Evolutionary conservation across 2,888 invertebrate species (phyloP), one percentile per base, ranked within the genome.

Genomic region (Pseudococcus viburni): DNA sequence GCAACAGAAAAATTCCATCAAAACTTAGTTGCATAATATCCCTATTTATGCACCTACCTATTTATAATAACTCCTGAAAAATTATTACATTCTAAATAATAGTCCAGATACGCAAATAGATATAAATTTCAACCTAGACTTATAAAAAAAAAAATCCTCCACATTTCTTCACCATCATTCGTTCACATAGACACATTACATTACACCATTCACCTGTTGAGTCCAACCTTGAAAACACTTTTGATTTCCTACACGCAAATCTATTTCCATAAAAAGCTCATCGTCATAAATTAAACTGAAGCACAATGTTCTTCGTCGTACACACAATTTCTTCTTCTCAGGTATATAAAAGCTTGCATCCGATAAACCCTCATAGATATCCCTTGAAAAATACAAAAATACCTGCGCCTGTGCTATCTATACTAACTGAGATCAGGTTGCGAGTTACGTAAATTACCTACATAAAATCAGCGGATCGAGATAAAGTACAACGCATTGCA

Each of bases 381-480:
- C 26, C 26, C 3, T 33, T 33, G 64, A 19, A 5, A 64, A 64
- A 64, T 64, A 64, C 64, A 64, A 0, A 64, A 64, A 22, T 22
- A 64, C 64, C 64, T 64, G 22, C 8, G 22, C 26, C 26, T 33
- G n/a, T 33, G 26, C 64, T 22, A 64, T 22, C 9, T 7, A n/a
- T 17, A 59, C 42, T n/a, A n/a, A n/a, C n/a, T n/a, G 59, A 51
- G 26, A 33, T 33, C 26, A 33, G 3, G 15, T 46, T 51, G 55
- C 64, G 22, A 0, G 42, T 73, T 73, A 73, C 73, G 33, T 33
- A 73, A 73, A 73, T 73, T 15, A 64, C 48, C 48, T 51, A 12
- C 55, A n/a, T 73, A 83, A 83, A 83, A 83, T 83, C 19, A 46
- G 15, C 42, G 80, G 3, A 83, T 83, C 80, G 80, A 83, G 80